These are phyloP conservation scores for Oncorhynchus nerka DNA, from an alignment of 2,113 vertebrate species.

Conservation along the genomic window DNA sequence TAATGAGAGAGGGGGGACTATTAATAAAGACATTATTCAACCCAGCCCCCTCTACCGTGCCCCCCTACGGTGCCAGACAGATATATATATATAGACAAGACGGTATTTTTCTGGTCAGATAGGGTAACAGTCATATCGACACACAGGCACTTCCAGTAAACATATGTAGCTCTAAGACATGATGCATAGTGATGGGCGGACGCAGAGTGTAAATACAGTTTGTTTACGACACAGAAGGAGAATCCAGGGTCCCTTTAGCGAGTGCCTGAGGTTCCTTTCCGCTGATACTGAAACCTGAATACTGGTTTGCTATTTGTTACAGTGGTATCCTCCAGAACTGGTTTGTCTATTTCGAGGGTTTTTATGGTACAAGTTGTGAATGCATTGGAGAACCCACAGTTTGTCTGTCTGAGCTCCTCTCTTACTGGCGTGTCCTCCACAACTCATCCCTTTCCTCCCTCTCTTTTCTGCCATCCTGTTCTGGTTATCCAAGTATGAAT, in stretches of 20 bases:
- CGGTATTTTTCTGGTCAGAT: conserved; percentile 52
- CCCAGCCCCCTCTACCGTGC: conserved; percentile 21
- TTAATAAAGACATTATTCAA: conserved; percentile 72
- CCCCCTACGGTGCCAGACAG: conserved; percentile 47
- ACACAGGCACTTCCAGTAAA: conserved; percentile 39
- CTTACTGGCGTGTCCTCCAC: not conserved
- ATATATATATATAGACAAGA: conserved; percentile 16
- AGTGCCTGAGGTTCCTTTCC: conserved; percentile 23
- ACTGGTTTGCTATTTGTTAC: conserved; percentile 43
- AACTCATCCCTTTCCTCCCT: not conserved
- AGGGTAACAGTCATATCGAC: conserved; percentile 47
- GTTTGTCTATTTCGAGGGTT: conserved; percentile 62
- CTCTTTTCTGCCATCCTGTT: not conserved
- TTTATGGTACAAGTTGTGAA: conserved; percentile 44
- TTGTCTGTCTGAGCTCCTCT: conserved; percentile 38
- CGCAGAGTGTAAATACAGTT: conserved; percentile 39
- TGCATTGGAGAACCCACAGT: conserved; percentile 40
- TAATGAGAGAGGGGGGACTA: conserved; percentile 69
- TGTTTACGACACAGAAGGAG: conserved; percentile 21
- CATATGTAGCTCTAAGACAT: conserved; percentile 24
- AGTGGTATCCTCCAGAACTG: conserved; percentile 37
- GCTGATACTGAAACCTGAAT: conserved; percentile 24
- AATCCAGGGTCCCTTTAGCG: conserved; percentile 13
- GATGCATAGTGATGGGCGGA: conserved; percentile 3
- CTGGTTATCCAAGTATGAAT: not conserved